Percentiles rank a stretch among this genome's conserved stretches.
These are phyloP conservation scores for Lacanobia wlatinum DNA, from an alignment of 2,888 invertebrate genomes.

Conservation along the genomic window DNA sequence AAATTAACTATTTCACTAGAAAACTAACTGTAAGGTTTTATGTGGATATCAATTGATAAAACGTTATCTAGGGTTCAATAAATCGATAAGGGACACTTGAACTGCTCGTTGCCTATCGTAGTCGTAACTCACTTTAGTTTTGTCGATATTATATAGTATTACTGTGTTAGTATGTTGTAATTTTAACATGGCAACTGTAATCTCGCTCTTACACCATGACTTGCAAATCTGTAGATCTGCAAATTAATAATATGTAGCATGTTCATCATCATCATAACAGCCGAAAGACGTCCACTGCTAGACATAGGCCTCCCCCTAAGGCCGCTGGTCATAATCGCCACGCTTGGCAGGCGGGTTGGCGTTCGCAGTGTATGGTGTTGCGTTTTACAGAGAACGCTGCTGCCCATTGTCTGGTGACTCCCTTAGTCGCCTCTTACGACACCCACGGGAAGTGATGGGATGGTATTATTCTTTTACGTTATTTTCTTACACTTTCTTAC, in stretches of 20 bases:
- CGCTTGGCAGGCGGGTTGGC: too few species aligned
- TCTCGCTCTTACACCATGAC: constrained; percentile 7
- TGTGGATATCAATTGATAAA: constrained; percentile 56
- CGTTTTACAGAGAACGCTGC: too few species aligned
- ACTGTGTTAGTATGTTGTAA: constrained; percentile 11
- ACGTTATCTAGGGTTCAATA: constrained; percentile 68
- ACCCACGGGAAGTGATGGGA: too few species aligned
- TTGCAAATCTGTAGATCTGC: not conserved
- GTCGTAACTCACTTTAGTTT: constrained; percentile 33
- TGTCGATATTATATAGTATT: constrained; percentile 42
- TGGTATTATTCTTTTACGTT: too few species aligned
- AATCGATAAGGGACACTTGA: constrained; percentile 76
- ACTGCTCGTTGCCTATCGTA: constrained; percentile 48
- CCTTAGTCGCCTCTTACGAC: too few species aligned
- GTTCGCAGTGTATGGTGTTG: too few species aligned
- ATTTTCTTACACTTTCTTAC: too few species aligned
- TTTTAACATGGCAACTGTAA: constrained; percentile 48
- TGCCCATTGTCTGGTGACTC: too few species aligned
- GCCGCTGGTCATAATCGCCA: too few species aligned
- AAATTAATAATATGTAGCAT: not conserved
- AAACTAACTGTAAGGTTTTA: constrained; percentile 47
- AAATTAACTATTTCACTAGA: constrained; percentile 27
- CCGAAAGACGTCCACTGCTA: too few species aligned
- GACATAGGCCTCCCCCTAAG: too few species aligned
- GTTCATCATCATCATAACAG: too few species aligned